These are phyloP conservation scores for Cottoperca gobio DNA, from an alignment of 2,797 vertebrate genomes.

Conservation along the genomic window DNA sequence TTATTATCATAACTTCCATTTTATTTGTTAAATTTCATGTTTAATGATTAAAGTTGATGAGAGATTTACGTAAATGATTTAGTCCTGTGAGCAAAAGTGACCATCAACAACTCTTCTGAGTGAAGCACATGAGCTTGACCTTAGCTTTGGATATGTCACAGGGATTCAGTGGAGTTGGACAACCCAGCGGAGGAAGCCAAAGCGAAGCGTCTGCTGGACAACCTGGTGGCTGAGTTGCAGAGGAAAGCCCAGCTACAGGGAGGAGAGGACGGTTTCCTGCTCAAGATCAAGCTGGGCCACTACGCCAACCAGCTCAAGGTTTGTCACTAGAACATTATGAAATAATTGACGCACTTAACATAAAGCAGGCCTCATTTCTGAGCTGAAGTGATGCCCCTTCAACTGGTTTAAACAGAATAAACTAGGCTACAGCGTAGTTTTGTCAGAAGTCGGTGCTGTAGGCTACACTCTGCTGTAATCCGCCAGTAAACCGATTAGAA, in stretches of 20 bases:
- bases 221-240: slow-evolving; percentile 89
- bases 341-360: background rate
- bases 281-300: slow-evolving; percentile 96
- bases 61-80: background rate
- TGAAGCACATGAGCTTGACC: background rate
- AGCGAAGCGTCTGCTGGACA: slow-evolving; percentile 92
- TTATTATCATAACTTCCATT: too few species aligned
- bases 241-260: slow-evolving; percentile 93
- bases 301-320: slow-evolving; percentile 93
- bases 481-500: too few species aligned
- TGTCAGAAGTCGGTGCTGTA: too few species aligned
- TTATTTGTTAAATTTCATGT: background rate
- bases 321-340: background rate
- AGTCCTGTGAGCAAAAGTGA: background rate
- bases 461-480: too few species aligned
- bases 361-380: background rate
- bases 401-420: too few species aligned
- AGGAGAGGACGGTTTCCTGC: slow-evolving; percentile 93
- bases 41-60: slow-evolving; percentile 7
- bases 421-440: too few species aligned
- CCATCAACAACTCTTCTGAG: background rate
- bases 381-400: background rate
- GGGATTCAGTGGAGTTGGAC: slow-evolving; percentile 95
- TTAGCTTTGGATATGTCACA: slow-evolving; percentile 47
- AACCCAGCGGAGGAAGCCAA: slow-evolving; percentile 94